These are phyloP conservation scores for Palythoa grandiflora DNA, from an alignment of 92 coral and sea anemone genomes.

Conservation along the genomic window DNA sequence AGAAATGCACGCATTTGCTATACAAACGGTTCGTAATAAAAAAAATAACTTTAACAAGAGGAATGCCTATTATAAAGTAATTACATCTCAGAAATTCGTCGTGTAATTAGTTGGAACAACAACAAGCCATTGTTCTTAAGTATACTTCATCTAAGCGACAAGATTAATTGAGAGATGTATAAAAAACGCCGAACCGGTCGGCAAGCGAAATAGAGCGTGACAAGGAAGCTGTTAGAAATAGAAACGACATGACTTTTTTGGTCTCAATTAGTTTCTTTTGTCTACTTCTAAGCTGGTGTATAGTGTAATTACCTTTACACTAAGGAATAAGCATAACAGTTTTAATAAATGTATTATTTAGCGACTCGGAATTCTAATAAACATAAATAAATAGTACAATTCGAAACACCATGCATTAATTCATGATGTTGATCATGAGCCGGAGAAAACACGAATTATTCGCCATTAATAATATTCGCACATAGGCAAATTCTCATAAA, in stretches of 20 bases:
- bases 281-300: slow-evolving; percentile 16
- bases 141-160: slow-evolving; percentile 8
- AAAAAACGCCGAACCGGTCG: slow-evolving; percentile 29
- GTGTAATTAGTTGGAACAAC: slow-evolving; percentile 43
- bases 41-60: slow-evolving; percentile 11
- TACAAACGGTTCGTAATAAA: slow-evolving; percentile 12
- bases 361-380: slow-evolving; percentile 4
- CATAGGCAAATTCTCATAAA: background rate
- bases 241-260: background rate
- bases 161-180: background rate
- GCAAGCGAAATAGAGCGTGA: slow-evolving; percentile 17
- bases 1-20: slow-evolving; percentile 11
- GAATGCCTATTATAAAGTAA: slow-evolving; percentile 48
- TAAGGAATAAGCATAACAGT: slow-evolving; percentile 1
- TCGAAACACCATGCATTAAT: background rate
- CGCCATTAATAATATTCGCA: background rate
- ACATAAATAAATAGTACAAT: background rate
- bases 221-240: slow-evolving; percentile 14
- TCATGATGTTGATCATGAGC: background rate
- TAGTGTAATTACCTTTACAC: slow-evolving; percentile 9
- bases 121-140: slow-evolving; percentile 15
- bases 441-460: background rate
- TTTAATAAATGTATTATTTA: background rate
- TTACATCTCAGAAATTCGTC: slow-evolving; percentile 33
- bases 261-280: slow-evolving; percentile 9